A percentile compares a stretch with the other conserved stretches of the same genome.
phyloP scores from a whole-genome alignment of 2,888 invertebrate species.

The Allygus modestus region DNA sequence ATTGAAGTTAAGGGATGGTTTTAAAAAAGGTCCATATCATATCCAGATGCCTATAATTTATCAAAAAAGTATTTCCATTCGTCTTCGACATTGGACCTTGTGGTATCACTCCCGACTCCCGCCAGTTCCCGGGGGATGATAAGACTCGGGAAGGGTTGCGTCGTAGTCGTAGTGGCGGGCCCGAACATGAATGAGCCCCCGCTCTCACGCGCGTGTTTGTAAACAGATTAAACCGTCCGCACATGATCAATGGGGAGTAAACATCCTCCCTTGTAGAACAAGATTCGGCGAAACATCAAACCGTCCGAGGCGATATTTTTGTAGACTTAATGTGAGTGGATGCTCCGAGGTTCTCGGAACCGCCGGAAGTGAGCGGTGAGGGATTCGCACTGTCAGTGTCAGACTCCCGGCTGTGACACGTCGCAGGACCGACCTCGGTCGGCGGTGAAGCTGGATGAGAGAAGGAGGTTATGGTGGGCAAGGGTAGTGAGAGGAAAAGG shows the following conservation, averaged over 20 bases:
- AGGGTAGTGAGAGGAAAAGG: not conserved
- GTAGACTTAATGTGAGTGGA: conserved; percentile 44
- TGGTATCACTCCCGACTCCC: not conserved
- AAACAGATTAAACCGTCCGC: conserved; percentile 55
- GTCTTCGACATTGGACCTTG: not conserved
- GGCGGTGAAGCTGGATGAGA: not conserved
- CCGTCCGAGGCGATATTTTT: conserved; percentile 48
- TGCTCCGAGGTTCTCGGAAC: conserved; percentile 44
- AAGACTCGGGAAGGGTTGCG: not conserved
- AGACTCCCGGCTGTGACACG: not conserved
- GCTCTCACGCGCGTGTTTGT: conserved; percentile 14
- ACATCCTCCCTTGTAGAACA: conserved; percentile 57
- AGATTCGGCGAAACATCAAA: conserved; percentile 59
- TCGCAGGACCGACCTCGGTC: not conserved
- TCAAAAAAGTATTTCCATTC: not conserved
- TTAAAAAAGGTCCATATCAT: not conserved
- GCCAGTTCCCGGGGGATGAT: not conserved
- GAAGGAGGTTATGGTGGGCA: not conserved
- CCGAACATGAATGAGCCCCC: conserved; percentile 4
- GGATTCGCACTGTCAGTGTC: conserved; percentile 40
- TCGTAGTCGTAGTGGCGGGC: not conserved
- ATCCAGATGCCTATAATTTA: not conserved
- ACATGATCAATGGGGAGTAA: conserved; percentile 51
- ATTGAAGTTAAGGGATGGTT: too few species aligned
- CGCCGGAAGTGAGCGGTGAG: not conserved